Percentiles rank a stretch among this genome's conserved stretches.
These are phyloP conservation scores for Cosmia trapezina DNA, from an alignment of 2,888 invertebrate species.

Conservation along the genomic window DNA sequence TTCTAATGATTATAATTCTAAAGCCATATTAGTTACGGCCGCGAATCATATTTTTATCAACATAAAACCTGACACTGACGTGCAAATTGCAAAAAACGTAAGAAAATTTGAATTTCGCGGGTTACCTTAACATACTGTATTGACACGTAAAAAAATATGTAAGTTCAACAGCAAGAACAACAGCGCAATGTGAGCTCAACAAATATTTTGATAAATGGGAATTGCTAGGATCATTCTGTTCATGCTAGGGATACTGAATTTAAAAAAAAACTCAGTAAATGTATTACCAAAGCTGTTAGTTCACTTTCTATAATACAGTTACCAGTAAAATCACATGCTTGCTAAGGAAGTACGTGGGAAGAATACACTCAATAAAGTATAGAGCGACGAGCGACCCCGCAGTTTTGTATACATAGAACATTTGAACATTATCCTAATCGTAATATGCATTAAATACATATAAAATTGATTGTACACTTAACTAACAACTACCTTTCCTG, in stretches of 20 bases:
- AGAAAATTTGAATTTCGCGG: no score
- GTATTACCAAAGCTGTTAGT: slow-evolving; percentile 7
- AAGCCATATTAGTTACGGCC: no score
- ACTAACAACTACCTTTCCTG: slow-evolving; percentile 44
- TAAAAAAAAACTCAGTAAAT: slow-evolving; percentile 15
- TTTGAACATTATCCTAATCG: slow-evolving; percentile 22
- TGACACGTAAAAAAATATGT: no score
- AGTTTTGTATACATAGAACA: slow-evolving; percentile 46
- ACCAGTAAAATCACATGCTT: slow-evolving; percentile 17
- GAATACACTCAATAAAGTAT: slow-evolving; percentile 40
- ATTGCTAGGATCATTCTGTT: neutral
- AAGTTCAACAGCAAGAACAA: slow-evolving; percentile 7
- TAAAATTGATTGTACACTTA: slow-evolving; percentile 52
- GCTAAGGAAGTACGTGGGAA: slow-evolving; percentile 17
- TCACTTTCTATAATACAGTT: neutral
- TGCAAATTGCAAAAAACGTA: no score
- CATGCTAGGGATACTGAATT: slow-evolving; percentile 17
- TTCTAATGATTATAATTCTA: no score
- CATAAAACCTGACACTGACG: no score
- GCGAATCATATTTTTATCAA: no score
- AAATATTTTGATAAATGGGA: neutral
- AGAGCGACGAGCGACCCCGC: neutral
- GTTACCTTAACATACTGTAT: no score
- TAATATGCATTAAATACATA: slow-evolving; percentile 66
- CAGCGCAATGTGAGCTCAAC: neutral